Base-by-base conservation (phyloP, 2,888 invertebrate genomes). In the Tenthredo distinguenda region DNA sequence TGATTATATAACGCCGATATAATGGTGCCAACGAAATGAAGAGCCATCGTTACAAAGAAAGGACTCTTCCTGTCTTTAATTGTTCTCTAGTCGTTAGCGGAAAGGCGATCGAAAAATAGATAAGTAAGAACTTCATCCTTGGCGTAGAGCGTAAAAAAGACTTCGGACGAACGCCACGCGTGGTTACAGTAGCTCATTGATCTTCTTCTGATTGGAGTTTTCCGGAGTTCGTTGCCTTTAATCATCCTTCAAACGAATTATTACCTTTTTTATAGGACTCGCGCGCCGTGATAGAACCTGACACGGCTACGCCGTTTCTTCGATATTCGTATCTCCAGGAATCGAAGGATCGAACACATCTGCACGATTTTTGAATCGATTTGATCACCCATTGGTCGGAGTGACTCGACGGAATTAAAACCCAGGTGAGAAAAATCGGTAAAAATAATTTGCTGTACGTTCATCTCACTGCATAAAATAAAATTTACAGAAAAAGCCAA, bases 171-270 rank as follows among this genome's bases (percentile, higher is more conserved):
- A 55, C n/a, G 21, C 55, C 18, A 40, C 18, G 18, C 47, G 47
- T 55, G 31, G 55, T 50, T 77, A 47, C 77, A 31, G 50, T 81
- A 81, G 81, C 81, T 81, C 81, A 83, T 83, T 83, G 68, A 68
- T 83, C 83, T 71, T 50, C 47, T 83, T 83, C 71, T 83, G 71
- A 83, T 83, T 31, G 83, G 7, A 83, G 47, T 68, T 83, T 83
- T 68, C 83, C 68, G 31, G 83, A 83, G 83, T 83, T 83, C 83
- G 43, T 83, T 68, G 83, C 58, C 58, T 62, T 62, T 62, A 50
- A 81, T 62, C 81, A 81, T 62, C 62, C 18, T 50, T n/a, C 77
- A 34, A 40, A 72, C 72, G 40, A 72, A 72, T 72, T 37, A 72
- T 72, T 37, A 21, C n/a, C 21, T 21, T 31, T 43, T 74, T 74